Base-by-base conservation (phyloP, 2,888 invertebrate genomes). In the Hydroisotoma schaefferi region DNA sequence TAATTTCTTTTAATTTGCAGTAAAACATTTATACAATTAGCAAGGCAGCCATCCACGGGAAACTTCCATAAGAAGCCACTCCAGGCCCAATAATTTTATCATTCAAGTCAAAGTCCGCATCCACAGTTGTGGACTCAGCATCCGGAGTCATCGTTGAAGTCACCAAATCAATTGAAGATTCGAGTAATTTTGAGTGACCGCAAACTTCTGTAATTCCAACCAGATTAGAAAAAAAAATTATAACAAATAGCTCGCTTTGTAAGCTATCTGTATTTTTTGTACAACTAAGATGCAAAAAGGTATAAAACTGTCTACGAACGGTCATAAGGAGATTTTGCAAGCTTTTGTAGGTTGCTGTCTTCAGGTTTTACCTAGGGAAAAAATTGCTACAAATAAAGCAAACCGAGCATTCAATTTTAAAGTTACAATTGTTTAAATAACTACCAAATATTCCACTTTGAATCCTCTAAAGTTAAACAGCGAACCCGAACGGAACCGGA, bases 1-100 rank as follows among this genome's bases (percentile, higher is more conserved):
- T n/a, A n/a, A n/a, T n/a, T n/a, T n/a, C n/a, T n/a, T n/a, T n/a
- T n/a, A 33, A 33, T 33, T 33, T 6, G 33, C 6, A 40, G 20
- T 8, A 40, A 8, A 10, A 49, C 8, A 18, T 27, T n/a, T 28
- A 3, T 49, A 49, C 49, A 61, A 72, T 67, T 6, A 70, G 57
- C 40, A 72, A 29, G 40, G 68, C 68, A 20, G 65, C 72, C 72
- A 72, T 72, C 70, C 70, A 72, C 1, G 72, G 72, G 43, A 68
- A 72, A 20, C 63, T 57, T 23, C 71, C 66, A 40, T 43, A 48
- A 1, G 62, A 46, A 18, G 68, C 68, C 48, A 55, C 62, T 6
- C 65, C 68, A 28, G 64, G 56, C 10, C 68, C 68, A 25, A 70
- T 63, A 29, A 70, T 68, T 2, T 61, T 23, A n/a, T 60, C 55